Conservation (phyloP, 2,888 invertebrate genomes). For the Limnephilus auricula region DNA sequence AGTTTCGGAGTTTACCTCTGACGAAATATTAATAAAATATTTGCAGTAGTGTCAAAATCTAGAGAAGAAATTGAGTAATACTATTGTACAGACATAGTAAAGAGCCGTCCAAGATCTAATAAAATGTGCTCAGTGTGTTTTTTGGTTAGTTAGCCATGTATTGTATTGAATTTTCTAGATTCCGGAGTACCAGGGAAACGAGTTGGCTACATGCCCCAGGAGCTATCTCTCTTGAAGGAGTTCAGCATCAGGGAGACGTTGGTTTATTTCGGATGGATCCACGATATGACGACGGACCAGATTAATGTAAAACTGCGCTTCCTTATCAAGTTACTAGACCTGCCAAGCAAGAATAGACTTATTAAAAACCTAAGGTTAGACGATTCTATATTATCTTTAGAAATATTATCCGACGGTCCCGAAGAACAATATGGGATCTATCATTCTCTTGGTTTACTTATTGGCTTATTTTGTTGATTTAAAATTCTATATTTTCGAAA, state of each 20-base stretch:
- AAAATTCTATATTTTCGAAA: no score
- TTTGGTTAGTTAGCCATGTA: background rate
- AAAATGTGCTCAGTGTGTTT: no score
- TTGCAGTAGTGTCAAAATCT: no score
- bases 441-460: no score
- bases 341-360: constrained; percentile 90
- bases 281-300: constrained; percentile 89
- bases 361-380: constrained; percentile 76
- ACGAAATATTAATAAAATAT: no score
- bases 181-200: constrained; percentile 93
- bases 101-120: no score
- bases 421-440: no score
- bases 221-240: constrained; percentile 85
- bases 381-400: background rate
- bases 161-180: constrained; percentile 70
- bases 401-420: no score
- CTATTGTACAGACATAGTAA: no score
- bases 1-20: no score
- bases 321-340: constrained; percentile 91
- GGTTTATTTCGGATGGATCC: constrained; percentile 90
- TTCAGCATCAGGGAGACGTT: constrained; percentile 89
- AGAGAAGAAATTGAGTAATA: no score
- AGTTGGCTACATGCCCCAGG: constrained; percentile 94
- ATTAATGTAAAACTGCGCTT: constrained; percentile 90
- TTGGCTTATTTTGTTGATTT: no score